These are phyloP conservation scores for Coptodon bakossiorum DNA, from an alignment of 2,113 vertebrate genomes.

Conservation along the genomic window DNA sequence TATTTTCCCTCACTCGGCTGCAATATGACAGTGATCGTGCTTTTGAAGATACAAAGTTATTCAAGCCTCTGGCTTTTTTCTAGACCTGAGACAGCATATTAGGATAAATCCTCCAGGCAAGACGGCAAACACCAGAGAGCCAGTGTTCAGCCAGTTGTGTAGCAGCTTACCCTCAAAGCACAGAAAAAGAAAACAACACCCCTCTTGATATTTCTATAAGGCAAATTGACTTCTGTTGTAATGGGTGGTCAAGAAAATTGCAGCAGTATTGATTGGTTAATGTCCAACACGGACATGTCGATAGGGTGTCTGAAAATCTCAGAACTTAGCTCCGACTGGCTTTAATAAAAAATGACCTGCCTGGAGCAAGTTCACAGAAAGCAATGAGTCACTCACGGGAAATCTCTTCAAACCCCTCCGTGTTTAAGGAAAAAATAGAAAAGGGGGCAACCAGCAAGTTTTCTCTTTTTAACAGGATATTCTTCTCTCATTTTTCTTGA, in stretches of 20 bases:
- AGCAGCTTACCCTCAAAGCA: background rate
- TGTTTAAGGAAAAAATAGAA: conserved; percentile 3
- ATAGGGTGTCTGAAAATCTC: conserved; percentile 54
- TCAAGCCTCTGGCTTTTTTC: background rate
- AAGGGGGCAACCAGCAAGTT: background rate
- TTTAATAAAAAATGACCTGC: conserved; percentile 60
- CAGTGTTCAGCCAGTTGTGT: background rate
- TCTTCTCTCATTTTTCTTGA: background rate
- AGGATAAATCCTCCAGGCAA: background rate
- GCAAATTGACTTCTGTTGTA: conserved; percentile 57
- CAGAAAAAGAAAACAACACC: background rate
- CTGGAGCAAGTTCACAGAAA: conserved; percentile 54
- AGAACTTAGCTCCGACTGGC: conserved; percentile 45
- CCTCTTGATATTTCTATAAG: conserved; percentile 45
- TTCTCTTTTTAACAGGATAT: conserved; percentile 9
- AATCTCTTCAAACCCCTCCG: conserved; percentile 23
- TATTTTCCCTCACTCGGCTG: background rate
- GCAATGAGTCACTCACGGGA: conserved; percentile 44
- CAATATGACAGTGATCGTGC: background rate
- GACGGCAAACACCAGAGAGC: conserved; percentile 21
- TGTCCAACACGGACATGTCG: conserved; percentile 59
- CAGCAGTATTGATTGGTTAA: conserved; percentile 64
- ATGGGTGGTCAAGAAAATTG: conserved; percentile 59
- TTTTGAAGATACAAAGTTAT: background rate
- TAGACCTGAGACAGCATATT: background rate